Conservation (phyloP, 2,113 vertebrate species). For the Thalassarche chlororhynchos region DNA sequence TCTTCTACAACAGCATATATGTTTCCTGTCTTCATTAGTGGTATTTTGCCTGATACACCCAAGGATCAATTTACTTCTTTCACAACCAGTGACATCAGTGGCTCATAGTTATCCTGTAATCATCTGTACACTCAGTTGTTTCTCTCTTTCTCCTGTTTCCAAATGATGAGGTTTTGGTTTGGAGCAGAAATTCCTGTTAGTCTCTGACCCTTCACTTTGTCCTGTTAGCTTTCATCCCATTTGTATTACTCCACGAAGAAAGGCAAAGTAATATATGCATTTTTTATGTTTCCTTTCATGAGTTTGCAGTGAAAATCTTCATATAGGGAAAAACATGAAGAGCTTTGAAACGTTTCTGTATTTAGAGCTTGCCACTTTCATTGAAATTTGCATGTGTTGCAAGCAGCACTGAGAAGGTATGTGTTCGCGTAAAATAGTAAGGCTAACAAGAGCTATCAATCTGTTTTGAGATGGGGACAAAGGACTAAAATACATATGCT, state of each 20-base stretch:
- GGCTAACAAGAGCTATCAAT: neutral
- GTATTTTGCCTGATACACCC: neutral
- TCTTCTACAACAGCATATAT: neutral
- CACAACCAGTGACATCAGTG: neutral
- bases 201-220: neutral
- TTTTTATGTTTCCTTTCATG: neutral
- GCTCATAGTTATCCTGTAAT: neutral
- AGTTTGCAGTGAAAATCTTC: neutral
- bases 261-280: neutral
- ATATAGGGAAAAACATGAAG: neutral
- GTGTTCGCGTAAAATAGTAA: neutral
- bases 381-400: neutral
- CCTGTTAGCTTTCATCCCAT: neutral
- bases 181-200: constrained; percentile 1
- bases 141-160: neutral
- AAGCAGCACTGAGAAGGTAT: neutral
- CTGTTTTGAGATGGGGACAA: neutral
- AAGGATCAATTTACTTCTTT: constrained; percentile 30
- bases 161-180: neutral
- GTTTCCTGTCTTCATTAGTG: neutral
- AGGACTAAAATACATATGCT: neutral
- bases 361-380: neutral
- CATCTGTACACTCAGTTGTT: neutral
- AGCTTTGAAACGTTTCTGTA: neutral
- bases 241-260: neutral